Evolutionary conservation across 2,797 vertebrate species (phyloP).

Genomic region (Danio kyathit): DNA sequence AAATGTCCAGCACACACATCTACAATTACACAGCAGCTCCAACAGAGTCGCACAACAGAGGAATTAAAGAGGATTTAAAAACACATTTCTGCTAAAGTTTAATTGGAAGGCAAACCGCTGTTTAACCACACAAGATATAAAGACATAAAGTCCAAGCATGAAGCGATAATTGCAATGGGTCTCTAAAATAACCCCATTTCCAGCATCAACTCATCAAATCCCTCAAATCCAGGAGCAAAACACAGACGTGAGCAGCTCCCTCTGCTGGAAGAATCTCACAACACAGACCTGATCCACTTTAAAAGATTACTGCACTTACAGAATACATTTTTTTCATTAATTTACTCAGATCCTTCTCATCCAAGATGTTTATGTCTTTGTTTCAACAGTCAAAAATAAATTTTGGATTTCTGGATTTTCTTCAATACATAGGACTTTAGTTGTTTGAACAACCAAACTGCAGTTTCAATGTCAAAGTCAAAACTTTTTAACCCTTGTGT

Average conservation of each 20-base stretch:
- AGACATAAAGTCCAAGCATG: not conserved
- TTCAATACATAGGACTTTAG: no score
- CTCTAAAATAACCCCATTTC: not conserved
- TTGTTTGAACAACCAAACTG: no score
- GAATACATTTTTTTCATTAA: no score
- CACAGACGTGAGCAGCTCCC: not conserved
- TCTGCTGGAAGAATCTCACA: not conserved
- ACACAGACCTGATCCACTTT: no score
- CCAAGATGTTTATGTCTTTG: no score
- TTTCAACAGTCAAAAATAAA: no score
- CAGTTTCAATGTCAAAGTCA: no score
- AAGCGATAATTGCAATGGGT: not conserved
- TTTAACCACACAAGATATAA: not conserved
- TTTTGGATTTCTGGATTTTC: no score
- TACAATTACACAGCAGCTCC: not conserved
- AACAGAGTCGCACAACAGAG: not conserved
- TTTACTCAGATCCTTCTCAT: no score
- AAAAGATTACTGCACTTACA: no score
- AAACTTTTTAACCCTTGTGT: no score
- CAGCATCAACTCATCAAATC: not conserved
- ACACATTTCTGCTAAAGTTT: constrained; percentile 14
- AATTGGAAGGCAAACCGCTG: constrained; percentile 14
- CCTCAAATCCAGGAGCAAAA: not conserved
- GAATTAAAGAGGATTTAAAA: constrained; percentile 8
- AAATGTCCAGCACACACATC: not conserved